Evolutionary conservation across 2,888 invertebrate species (phyloP).

Genomic region (Liopterus haemorrhoidalis): DNA sequence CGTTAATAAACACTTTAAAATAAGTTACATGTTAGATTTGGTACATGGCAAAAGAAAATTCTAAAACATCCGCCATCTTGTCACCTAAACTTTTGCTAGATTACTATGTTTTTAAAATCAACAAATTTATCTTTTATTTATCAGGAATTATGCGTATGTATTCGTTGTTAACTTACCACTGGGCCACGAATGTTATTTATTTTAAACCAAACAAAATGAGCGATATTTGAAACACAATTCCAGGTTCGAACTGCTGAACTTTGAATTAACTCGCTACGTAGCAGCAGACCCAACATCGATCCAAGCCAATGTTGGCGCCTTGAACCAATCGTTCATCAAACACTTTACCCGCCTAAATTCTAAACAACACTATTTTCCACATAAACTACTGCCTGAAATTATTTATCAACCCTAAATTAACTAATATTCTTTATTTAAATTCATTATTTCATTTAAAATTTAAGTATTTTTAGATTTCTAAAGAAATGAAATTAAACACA

Average conservation of each 20-base stretch:
- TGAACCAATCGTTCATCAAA: too few relatives aligned
- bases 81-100: constrained; percentile 31
- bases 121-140: constrained; percentile 21
- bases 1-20: not conserved
- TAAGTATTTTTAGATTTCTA: too few relatives aligned
- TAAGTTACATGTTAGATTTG: not conserved
- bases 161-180: constrained; percentile 39
- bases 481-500: too few relatives aligned
- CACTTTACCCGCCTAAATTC: too few relatives aligned
- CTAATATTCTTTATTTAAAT: too few relatives aligned
- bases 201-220: constrained; percentile 58
- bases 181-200: constrained; percentile 43
- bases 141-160: constrained; percentile 4
- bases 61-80: constrained; percentile 32
- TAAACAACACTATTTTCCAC: too few relatives aligned
- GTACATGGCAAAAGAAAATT: constrained; percentile 2
- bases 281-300: constrained; percentile 64
- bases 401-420: too few relatives aligned
- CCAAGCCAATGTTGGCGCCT: constrained; percentile 49
- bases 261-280: constrained; percentile 60
- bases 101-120: constrained; percentile 17
- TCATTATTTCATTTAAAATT: too few relatives aligned
- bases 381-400: too few relatives aligned
- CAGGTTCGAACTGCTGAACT: constrained; percentile 64
- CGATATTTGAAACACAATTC: constrained; percentile 59